Base-by-base conservation (phyloP, 2,797 vertebrate species). In the Erpetoichthys calabaricus region DNA sequence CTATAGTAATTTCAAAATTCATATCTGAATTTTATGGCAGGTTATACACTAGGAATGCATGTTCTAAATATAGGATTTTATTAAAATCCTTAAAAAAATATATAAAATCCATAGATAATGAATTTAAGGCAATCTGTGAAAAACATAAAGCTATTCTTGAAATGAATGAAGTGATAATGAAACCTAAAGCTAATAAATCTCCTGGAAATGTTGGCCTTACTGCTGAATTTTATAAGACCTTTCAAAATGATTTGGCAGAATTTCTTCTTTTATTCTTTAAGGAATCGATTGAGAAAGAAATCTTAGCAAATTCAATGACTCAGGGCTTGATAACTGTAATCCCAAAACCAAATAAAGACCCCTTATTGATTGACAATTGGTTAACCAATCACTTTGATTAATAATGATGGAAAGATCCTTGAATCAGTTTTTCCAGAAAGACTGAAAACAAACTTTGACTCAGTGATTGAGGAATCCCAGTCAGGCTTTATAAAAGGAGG, bases 401-500 rank as follows among this genome's bases (percentile, higher is more conserved):
- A 54, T 44, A 56, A 45, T 5, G 51, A 63, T 44, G 44, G 51
- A 6, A 59, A 63, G 53, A 4, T 60, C 7, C 42, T 63, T 7
- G 54, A 62, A 6, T 44, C 42, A 9, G 43, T 60, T 8, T 59
- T 56, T 63, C 54, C 52, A 59, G 45, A 55, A 9, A 59, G 51
- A 47, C 9, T 59, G 9, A 59, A 53, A n/a, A 7, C 54, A 45
- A 46, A 47, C n/a, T 9, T 58, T 5, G 57, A 52, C 10, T 25
- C 44, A 47, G 7, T 60, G 25, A 49, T 60, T n/a, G 52, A 58
- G 55, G 47, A 45, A 58, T 58, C 47, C 53, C 52, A 52, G 44
- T 57, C 60, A 49, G 47, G 60, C 9, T 63, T 63, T 53, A 54
- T 63, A 5, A 53, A 58, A 44, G 56, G 60, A 7, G 57, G 60